phyloP scores from a whole-genome alignment of 2,113 vertebrate species.

The Atherinomorus stipes region DNA sequence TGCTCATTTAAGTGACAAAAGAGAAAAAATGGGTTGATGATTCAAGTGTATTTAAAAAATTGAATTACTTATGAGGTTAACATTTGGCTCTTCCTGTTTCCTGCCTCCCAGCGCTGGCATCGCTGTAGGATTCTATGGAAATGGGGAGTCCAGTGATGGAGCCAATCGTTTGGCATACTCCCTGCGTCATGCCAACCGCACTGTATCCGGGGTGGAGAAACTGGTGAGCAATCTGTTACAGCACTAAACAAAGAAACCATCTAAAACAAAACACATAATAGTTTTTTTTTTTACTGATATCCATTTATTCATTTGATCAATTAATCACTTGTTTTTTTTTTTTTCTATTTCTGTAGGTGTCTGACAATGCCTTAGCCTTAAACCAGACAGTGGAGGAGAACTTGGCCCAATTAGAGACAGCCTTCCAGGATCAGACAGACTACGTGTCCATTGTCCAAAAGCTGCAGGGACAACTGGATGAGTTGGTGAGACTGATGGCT shows the following conservation, averaged over 20 bases:
- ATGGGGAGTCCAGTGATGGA: conserved; percentile 94
- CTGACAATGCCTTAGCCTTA: conserved; percentile 86
- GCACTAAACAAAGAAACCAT: neutral
- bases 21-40: no score
- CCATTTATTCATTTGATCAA: no score
- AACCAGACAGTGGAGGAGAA: conserved; percentile 91
- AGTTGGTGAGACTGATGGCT: conserved; percentile 86
- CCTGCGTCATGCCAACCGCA: conserved; percentile 94
- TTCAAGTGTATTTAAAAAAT: neutral
- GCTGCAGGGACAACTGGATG: conserved; percentile 89
- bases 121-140: conserved; percentile 96
- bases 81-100: conserved; percentile 22
- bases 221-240: conserved; percentile 81
- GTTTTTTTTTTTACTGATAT: no score
- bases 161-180: conserved; percentile 91
- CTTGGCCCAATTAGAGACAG: conserved; percentile 85
- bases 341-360: conserved; percentile 80
- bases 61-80: conserved; percentile 41
- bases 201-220: conserved; percentile 91
- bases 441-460: conserved; percentile 89
- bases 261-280: neutral
- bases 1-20: neutral
- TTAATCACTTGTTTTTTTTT: neutral
- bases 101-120: conserved; percentile 88
- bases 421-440: conserved; percentile 87